phyloP scores from a whole-genome alignment of 1,140 invertebrate genomes.

The Micrasema longulum region DNA sequence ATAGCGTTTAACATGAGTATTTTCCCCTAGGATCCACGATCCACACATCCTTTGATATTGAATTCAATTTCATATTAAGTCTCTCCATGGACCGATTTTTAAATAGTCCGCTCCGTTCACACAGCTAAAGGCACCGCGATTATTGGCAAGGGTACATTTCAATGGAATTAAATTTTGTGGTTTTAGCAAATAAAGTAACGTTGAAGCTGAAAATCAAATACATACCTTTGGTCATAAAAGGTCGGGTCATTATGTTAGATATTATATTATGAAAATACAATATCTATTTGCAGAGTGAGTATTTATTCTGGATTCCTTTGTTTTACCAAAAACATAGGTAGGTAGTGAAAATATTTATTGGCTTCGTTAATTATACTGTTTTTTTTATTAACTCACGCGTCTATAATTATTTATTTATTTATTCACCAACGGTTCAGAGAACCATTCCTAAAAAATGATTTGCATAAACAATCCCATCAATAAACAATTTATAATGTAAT shows the following conservation, averaged over 20 bases:
- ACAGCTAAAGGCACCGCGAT: not conserved
- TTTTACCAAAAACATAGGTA: too few species aligned
- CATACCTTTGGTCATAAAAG: not conserved
- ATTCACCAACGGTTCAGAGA: too few species aligned
- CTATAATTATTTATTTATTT: too few species aligned
- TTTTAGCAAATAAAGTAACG: not conserved
- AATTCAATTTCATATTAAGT: not conserved
- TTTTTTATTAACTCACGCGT: too few species aligned
- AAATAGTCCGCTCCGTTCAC: not conserved
- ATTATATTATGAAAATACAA: not conserved
- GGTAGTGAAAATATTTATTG: too few species aligned
- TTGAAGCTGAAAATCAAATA: not conserved
- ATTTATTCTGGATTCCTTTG: too few species aligned
- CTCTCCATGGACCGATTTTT: not conserved
- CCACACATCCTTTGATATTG: not conserved
- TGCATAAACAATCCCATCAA: too few species aligned
- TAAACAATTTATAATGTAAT: too few species aligned
- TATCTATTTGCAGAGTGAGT: not conserved
- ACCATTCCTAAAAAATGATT: too few species aligned
- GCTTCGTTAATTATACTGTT: too few species aligned
- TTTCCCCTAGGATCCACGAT: too few species aligned
- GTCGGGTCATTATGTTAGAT: not conserved
- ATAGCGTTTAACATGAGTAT: too few species aligned
- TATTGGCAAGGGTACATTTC: conserved; percentile 10
- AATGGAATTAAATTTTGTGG: conserved; percentile 3